Evolutionary conservation across 2,797 vertebrate genomes (phyloP).

Genomic region (Gallinago stenura): DNA sequence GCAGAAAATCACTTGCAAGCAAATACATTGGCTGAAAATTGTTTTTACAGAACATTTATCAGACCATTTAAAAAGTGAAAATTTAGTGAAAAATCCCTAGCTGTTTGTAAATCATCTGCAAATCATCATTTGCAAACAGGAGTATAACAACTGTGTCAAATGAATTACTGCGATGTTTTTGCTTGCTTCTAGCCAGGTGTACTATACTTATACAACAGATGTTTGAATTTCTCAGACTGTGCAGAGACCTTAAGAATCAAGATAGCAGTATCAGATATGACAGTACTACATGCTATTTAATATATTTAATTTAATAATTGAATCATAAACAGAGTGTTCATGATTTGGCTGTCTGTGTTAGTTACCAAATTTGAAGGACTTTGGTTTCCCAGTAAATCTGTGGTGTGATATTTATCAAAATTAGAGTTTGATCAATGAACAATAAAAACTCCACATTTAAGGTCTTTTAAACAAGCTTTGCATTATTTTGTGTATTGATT

Average conservation of each 20-base stretch:
- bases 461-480: neutral
- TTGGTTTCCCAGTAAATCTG: neutral
- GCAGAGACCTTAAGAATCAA: neutral
- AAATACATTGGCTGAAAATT: slow-evolving; percentile 62
- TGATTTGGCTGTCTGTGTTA: neutral
- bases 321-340: neutral
- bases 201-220: slow-evolving; percentile 46
- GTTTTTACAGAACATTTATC: slow-evolving; percentile 70
- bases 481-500: neutral
- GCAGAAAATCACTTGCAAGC: slow-evolving; percentile 46
- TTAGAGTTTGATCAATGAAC: neutral
- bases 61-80: slow-evolving; percentile 68
- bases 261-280: neutral
- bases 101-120: slow-evolving; percentile 73
- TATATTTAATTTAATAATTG: neutral
- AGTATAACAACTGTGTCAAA: slow-evolving; percentile 62
- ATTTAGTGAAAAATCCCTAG: slow-evolving; percentile 70
- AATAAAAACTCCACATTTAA: neutral
- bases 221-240: slow-evolving; percentile 58
- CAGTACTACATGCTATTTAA: neutral
- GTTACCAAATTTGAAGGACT: neutral
- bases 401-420: neutral
- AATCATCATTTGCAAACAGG: slow-evolving; percentile 71
- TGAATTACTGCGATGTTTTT: slow-evolving; percentile 53
- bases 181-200: slow-evolving; percentile 57